phyloP scores from a whole-genome alignment of 2,113 vertebrate species.

The zebrafish (Danio rerio) region DNA sequence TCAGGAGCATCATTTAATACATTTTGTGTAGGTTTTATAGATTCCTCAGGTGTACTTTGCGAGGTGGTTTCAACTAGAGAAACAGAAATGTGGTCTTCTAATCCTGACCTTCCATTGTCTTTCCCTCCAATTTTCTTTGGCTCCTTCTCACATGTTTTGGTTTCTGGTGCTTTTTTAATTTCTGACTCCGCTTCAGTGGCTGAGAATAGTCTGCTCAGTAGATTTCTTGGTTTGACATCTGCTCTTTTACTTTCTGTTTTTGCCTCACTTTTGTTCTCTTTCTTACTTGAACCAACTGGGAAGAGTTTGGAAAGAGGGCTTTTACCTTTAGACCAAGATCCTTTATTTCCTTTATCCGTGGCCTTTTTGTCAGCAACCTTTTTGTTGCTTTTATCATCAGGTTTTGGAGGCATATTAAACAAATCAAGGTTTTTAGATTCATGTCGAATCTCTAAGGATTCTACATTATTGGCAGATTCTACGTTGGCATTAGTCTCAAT shows the following conservation, averaged over 20 bases:
- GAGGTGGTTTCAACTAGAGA: neutral
- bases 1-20: neutral
- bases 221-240: conserved; percentile 68
- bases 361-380: conserved; percentile 58
- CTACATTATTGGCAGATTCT: neutral
- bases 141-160: conserved; percentile 37
- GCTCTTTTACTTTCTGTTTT: conserved; percentile 66
- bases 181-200: conserved; percentile 68
- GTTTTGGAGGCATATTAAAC: conserved; percentile 39
- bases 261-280: conserved; percentile 57
- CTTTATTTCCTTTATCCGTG: conserved; percentile 60
- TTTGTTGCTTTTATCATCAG: conserved; percentile 49
- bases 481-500: conserved; percentile 6
- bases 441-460: neutral
- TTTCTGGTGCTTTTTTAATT: conserved; percentile 36
- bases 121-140: neutral
- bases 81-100: neutral
- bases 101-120: neutral
- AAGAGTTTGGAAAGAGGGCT: conserved; percentile 77
- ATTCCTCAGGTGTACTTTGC: conserved; percentile 11
- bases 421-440: neutral
- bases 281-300: conserved; percentile 69
- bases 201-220: conserved; percentile 75
- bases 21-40: neutral
- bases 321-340: conserved; percentile 73